Evolutionary conservation across 2,888 invertebrate species (phyloP).

Genomic region (Cistogaster globosa): DNA sequence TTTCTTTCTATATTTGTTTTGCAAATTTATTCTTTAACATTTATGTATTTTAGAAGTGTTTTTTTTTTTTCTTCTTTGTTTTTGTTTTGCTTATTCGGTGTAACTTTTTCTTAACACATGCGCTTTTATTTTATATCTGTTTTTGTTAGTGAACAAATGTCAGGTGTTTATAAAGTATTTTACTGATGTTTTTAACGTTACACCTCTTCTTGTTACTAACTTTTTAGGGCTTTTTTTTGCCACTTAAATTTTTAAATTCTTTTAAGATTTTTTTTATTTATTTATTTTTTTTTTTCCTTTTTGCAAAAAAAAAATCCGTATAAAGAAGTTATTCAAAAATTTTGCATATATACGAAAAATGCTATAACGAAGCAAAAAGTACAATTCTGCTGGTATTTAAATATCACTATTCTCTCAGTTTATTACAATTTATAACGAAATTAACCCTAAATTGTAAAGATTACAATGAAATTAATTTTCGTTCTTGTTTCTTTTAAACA

Average conservation of each 20-base stretch:
- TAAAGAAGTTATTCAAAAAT: no score
- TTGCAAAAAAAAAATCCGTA: no score
- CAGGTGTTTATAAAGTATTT: slow-evolving; percentile 1
- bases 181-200: slow-evolving; percentile 39
- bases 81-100: neutral
- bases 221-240: neutral
- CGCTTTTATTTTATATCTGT: slow-evolving; percentile 20
- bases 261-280: slow-evolving; percentile 6
- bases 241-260: neutral
- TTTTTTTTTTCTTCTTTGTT: no score
- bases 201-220: slow-evolving; percentile 31
- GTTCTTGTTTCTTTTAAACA: no score
- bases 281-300: no score
- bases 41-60: neutral
- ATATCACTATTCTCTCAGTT: no score
- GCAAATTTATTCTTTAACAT: neutral
- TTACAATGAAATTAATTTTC: no score
- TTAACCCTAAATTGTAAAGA: no score
- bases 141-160: neutral
- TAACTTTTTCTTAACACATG: slow-evolving; percentile 16
- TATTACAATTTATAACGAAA: no score
- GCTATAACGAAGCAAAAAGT: no score
- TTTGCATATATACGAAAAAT: no score
- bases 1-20: neutral
- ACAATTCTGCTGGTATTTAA: no score